Conservation (phyloP, 2,888 invertebrate species). For the Branchipolynoe longqiensis region DNA sequence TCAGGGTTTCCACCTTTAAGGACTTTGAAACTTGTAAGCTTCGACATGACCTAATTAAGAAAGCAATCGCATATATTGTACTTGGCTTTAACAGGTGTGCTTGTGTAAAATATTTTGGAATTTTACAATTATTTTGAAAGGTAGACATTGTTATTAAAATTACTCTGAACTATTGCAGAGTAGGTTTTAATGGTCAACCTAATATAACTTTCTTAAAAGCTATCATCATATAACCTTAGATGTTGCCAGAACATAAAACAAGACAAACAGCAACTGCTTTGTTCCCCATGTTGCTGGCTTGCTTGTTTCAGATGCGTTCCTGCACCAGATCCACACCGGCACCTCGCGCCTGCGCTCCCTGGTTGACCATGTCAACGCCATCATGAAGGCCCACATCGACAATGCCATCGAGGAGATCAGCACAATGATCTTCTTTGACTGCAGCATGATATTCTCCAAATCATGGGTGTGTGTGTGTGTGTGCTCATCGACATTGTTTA, state of each 20-base stretch:
- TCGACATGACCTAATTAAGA: too few relatives aligned
- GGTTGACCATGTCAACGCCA: slow-evolving; percentile 73
- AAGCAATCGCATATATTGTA: too few relatives aligned
- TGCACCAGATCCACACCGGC: slow-evolving; percentile 80
- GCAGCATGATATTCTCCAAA: slow-evolving; percentile 77
- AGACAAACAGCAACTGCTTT: not conserved
- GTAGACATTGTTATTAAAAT: too few relatives aligned
- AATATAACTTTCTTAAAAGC: too few relatives aligned
- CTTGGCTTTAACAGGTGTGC: too few relatives aligned
- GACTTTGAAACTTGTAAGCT: too few relatives aligned
- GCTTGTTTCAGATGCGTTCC: slow-evolving; percentile 77
- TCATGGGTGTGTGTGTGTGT: slow-evolving; percentile 75
- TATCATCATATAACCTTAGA: not conserved
- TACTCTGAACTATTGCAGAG: too few relatives aligned
- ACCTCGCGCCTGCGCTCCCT: slow-evolving; percentile 76
- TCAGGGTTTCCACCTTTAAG: too few relatives aligned
- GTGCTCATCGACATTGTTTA: too few relatives aligned
- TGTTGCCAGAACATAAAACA: not conserved
- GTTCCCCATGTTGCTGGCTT: not conserved
- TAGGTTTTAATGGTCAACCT: too few relatives aligned
- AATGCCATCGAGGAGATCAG: slow-evolving; percentile 74
- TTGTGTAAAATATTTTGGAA: too few relatives aligned
- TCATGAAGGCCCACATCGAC: slow-evolving; percentile 77
- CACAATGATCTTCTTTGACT: slow-evolving; percentile 79
- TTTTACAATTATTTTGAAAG: too few relatives aligned